Conservation (phyloP, 2,888 invertebrate species). For the Drosophila putrida region DNA sequence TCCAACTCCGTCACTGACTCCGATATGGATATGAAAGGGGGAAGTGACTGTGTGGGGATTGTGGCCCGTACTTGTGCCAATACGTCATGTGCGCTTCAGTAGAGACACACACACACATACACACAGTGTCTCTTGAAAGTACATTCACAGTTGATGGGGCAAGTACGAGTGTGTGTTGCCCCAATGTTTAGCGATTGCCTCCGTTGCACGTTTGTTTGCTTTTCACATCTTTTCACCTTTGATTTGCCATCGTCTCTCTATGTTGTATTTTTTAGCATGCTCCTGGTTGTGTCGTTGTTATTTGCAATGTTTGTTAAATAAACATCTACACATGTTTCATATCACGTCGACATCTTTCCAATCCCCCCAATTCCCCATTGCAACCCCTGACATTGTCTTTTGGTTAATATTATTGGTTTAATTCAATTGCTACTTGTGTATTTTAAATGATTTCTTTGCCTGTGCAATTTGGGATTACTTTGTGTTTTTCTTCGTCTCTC, state of each 20-base stretch:
- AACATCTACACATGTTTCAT: conserved; percentile 61
- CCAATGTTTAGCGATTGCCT: conserved; percentile 24
- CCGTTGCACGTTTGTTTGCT: conserved; percentile 52
- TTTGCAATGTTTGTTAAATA: conserved; percentile 67
- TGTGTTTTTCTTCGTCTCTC: conserved; percentile 15
- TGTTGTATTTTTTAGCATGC: conserved; percentile 14
- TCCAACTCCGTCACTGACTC: conserved; percentile 7
- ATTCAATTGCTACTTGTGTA: conserved; percentile 72
- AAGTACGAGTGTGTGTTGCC: conserved; percentile 12
- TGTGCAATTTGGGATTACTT: conserved; percentile 51
- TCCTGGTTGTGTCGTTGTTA: conserved; percentile 30
- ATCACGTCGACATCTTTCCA: neutral
- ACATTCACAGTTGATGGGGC: conserved; percentile 4
- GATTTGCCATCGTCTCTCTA: conserved; percentile 52
- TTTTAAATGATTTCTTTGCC: conserved; percentile 56
- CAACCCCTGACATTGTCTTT: conserved; percentile 23
- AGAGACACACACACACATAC: conserved; percentile 31
- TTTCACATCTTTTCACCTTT: conserved; percentile 72
- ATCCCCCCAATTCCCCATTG: neutral
- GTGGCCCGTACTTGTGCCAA: conserved; percentile 62
- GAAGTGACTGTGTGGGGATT: conserved; percentile 17
- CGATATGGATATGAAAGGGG: conserved; percentile 1
- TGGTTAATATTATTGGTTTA: conserved; percentile 64
- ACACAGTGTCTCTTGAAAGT: neutral
- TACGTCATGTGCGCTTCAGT: conserved; percentile 69